Base-by-base conservation (phyloP, 1,140 invertebrate species). In the Hylyphantes graminicola region DNA sequence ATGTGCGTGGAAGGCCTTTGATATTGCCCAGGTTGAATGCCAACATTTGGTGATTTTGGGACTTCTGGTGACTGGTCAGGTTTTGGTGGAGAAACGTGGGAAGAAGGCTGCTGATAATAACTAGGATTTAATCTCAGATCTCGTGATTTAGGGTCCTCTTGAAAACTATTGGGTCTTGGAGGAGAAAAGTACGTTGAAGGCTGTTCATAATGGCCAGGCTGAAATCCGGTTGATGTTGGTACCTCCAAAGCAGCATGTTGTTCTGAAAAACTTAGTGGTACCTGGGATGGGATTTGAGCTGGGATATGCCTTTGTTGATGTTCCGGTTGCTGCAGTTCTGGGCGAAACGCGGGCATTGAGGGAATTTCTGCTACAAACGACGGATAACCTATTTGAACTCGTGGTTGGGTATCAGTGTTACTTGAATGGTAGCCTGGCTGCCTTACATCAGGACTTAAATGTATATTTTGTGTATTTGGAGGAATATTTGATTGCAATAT, bases 361-460 rank as follows among this genome's bases (percentile, higher is more conserved):
- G 48, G 10, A 10, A 17, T 12, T 55, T 61, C 17, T 12, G 17
- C 57, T 17, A 61, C 57, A 12, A 61, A 17, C 12, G 50, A 73
- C 10, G 65, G 65, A 17, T 19, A 19, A 9, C 70, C 53, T 17
- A 17, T 21, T 15, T 50, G 17, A n/a, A 65, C 10, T 65, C 21
- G 63, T 19, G 63, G 54, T 73, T n/a, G 51, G 0, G n/a, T 51
- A 12, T 72, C 48, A 17, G 53, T 15, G 53, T 3, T 9, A 15
- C 72, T 53, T 6, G 70, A 17, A 8, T 72, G 70, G 10, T 72
- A 72, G 19, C 70, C 21, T 13, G 72, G 51, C 12, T 57, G 72
- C 15, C 15, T 17, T 7, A 57, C 53, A 12, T 21, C 54, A 57
- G 72, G 54, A 12, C 7, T 12, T 15, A 12, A 12, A 12, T 17